Base-by-base conservation (phyloP, 2,888 invertebrate genomes). In the Dynastes tityus region DNA sequence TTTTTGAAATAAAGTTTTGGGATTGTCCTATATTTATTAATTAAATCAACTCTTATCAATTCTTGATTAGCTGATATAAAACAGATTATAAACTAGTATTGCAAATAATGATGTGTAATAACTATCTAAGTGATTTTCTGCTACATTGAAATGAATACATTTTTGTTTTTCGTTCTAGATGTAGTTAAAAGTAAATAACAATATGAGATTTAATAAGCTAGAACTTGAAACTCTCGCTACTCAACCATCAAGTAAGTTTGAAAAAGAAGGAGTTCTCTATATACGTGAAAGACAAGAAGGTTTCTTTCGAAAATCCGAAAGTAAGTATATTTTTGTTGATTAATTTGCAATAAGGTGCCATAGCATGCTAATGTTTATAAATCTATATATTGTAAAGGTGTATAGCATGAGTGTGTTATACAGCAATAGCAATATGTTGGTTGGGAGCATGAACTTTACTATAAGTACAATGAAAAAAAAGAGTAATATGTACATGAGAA, bases 191-290 rank as follows among this genome's bases (percentile, higher is more conserved):
- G 16, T 68, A 45, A 53, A 45, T 65, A 32, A 76, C 53, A 77
- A 80, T 76, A 97, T 98, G 98, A 93, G 97, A 89, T 97, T 95
- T 89, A 98, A 98, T 89, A 95, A 95, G 88, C 94, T 95, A 88
- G 98, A 97, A 89, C 90, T 98, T 85, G 91, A 94, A 82, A 93
- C 95, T 77, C 90, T 98, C 88, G 97, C 97, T 80, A 94, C 95
- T 78, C 96, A 97, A 89, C 94, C 95, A 63, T 94, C 95, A 9
- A 95, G 95, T 84, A 95, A 95, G 89, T 97, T 97, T 88, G 97
- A 98, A 88, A 96, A 96, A 86, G 97, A 98, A 90, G 98, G 98
- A 78, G 92, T 95, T 81, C 90, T 98, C 80, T 93, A 94, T 82
- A 92, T 98, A 79, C 94, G 95, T 84, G 97, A 98, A 88, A 93